These are phyloP conservation scores for Odontocolon sp. DNA, from an alignment of 2,888 invertebrate species.

Conservation along the genomic window DNA sequence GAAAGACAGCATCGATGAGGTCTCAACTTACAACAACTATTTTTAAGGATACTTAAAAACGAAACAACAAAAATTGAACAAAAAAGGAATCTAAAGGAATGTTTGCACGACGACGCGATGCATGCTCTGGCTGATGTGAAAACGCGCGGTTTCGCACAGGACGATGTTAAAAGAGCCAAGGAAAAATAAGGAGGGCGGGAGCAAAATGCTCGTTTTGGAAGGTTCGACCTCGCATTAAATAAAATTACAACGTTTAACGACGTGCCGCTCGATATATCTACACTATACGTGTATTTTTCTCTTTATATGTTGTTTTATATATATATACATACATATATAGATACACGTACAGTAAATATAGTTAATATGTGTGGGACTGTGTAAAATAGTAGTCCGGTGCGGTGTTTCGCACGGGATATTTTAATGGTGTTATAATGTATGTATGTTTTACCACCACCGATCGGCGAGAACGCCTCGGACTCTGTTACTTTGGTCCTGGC, in stretches of 20 bases:
- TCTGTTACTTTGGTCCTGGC: no score
- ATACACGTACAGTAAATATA: no score
- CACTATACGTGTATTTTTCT: neutral
- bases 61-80: neutral
- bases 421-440: slow-evolving; percentile 80
- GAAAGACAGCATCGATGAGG: neutral
- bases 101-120: neutral
- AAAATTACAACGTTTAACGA: slow-evolving; percentile 71
- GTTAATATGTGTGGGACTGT: slow-evolving; percentile 58
- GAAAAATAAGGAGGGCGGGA: slow-evolving; percentile 41
- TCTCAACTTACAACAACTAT: no score
- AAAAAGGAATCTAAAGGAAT: neutral
- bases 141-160: neutral
- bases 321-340: neutral
- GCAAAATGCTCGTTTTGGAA: slow-evolving; percentile 49
- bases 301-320: neutral
- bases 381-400: slow-evolving; percentile 72
- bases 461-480: slow-evolving; percentile 38
- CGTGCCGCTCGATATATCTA: slow-evolving; percentile 65
- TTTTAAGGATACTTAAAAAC: neutral
- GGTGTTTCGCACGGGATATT: slow-evolving; percentile 71
- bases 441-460: slow-evolving; percentile 76
- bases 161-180: neutral
- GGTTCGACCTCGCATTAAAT: slow-evolving; percentile 59
- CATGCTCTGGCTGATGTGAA: neutral